These are phyloP conservation scores for Rhagoletis pomonella DNA, from an alignment of 1,140 invertebrate genomes.

Conservation along the genomic window DNA sequence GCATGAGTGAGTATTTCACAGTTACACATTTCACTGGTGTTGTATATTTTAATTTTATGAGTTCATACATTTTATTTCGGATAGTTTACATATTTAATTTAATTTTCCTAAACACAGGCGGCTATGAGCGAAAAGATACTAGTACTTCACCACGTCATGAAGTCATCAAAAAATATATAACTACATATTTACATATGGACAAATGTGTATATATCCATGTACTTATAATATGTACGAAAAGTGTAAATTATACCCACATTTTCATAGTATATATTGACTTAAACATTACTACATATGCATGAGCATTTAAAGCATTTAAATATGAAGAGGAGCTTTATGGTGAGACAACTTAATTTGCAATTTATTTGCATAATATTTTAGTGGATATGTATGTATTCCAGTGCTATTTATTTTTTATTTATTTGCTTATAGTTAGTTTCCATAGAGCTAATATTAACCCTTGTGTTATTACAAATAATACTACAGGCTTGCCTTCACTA, in stretches of 20 bases:
- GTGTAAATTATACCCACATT: neutral
- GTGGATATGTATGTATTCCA: neutral
- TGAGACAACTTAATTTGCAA: slow-evolving; percentile 18
- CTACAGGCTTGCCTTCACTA: no score
- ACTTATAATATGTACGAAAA: neutral
- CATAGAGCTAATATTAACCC: no score
- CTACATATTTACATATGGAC: no score
- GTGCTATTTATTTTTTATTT: no score
- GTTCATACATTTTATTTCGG: neutral
- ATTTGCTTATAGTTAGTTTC: no score
- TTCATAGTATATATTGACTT: neutral
- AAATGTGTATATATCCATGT: no score
- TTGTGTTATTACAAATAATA: no score
- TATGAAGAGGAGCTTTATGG: neutral
- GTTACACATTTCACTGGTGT: no score
- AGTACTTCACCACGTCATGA: neutral
- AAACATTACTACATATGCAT: neutral
- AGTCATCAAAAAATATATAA: neutral
- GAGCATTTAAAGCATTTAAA: neutral
- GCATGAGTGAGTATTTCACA: neutral
- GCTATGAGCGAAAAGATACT: neutral
- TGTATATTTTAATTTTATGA: neutral
- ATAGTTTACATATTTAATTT: neutral
- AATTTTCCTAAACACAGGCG: neutral
- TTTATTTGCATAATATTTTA: slow-evolving; percentile 21